Conservation (phyloP, 2,888 invertebrate genomes). For the Lymantria dispar region DNA sequence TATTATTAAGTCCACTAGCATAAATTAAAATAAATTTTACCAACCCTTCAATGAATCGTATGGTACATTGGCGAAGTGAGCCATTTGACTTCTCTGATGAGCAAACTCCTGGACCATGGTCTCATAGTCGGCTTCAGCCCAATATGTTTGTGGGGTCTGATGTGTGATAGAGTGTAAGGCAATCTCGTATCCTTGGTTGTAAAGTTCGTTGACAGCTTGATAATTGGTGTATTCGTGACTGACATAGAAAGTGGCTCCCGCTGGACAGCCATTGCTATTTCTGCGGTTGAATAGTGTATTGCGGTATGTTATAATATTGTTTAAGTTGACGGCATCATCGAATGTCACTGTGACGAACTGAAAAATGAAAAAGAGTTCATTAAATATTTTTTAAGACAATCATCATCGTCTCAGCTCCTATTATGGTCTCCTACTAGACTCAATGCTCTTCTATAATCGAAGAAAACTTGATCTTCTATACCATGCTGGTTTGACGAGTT, state of each 20-base stretch:
- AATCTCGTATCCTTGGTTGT: slow-evolving; percentile 84
- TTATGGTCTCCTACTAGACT: no score
- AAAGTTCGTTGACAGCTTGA: slow-evolving; percentile 82
- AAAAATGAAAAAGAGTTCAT: slow-evolving; percentile 27
- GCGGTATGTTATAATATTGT: slow-evolving; percentile 80
- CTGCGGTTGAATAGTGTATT: slow-evolving; percentile 69
- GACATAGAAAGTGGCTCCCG: slow-evolving; percentile 86
- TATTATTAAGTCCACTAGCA: no score
- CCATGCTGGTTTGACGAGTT: no score
- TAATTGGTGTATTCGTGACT: slow-evolving; percentile 89
- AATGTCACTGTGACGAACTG: slow-evolving; percentile 87
- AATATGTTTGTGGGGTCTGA: slow-evolving; percentile 76
- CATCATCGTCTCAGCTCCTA: no score
- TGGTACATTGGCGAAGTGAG: slow-evolving; percentile 80
- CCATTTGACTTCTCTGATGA: slow-evolving; percentile 78
- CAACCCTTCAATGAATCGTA: slow-evolving; percentile 54
- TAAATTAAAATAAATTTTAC: slow-evolving; percentile 2
- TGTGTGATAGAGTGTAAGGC: slow-evolving; percentile 87
- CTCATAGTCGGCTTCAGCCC: slow-evolving; percentile 78
- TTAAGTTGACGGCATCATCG: slow-evolving; percentile 83
- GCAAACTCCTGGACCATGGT: slow-evolving; percentile 81
- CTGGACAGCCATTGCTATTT: slow-evolving; percentile 85
- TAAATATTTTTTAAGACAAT: no score
- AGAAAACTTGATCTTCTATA: no score
- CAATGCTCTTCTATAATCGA: no score